Evolutionary conservation across 2,888 invertebrate genomes (phyloP).

Genomic region (Geophilus truncorum): DNA sequence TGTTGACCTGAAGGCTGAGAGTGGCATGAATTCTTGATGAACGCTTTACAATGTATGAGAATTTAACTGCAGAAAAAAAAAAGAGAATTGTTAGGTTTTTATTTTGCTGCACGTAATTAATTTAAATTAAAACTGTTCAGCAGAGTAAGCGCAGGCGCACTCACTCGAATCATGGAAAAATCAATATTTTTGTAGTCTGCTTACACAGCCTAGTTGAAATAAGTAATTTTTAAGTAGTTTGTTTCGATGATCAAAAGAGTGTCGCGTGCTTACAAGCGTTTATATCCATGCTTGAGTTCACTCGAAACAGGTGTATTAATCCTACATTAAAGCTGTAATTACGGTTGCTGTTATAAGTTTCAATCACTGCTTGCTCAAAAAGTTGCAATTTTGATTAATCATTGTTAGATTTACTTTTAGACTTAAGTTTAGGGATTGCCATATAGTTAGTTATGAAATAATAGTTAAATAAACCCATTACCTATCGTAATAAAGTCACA

Average conservation of each 20-base stretch:
- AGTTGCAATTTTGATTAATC: too few relatives aligned
- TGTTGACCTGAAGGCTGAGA: background rate
- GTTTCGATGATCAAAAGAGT: too few relatives aligned
- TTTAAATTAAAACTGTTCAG: background rate
- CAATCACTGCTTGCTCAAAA: too few relatives aligned
- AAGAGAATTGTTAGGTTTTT: background rate
- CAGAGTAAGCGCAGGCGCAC: background rate
- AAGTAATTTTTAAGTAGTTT: background rate
- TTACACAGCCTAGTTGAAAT: background rate
- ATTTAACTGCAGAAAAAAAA: background rate
- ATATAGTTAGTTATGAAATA: background rate
- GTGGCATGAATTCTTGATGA: background rate
- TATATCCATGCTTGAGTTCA: too few relatives aligned
- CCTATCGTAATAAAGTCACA: background rate
- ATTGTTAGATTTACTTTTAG: too few relatives aligned
- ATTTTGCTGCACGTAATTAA: background rate
- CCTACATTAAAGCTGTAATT: background rate
- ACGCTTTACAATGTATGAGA: background rate
- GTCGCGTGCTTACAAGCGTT: too few relatives aligned
- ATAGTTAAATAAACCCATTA: background rate
- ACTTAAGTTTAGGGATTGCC: too few relatives aligned
- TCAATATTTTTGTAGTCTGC: background rate
- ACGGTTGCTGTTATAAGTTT: too few relatives aligned
- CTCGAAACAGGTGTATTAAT: background rate
- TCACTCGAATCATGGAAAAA: background rate